A percentile compares a stretch with the other conserved stretches of the same genome.
phyloP scores from a whole-genome alignment of 2,888 invertebrate species.

The Synanthedon vespiformis region DNA sequence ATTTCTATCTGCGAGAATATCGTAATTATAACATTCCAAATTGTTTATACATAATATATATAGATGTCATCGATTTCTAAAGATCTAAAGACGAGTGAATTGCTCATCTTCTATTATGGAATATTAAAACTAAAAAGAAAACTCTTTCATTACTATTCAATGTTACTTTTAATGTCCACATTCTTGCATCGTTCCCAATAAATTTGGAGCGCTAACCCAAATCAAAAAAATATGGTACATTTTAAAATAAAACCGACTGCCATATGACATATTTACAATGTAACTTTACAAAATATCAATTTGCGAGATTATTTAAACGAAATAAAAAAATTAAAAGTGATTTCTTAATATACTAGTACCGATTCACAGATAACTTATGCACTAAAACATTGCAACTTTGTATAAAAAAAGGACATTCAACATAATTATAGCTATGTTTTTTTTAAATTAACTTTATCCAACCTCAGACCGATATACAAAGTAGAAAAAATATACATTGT shows the following conservation, averaged over 20 bases:
- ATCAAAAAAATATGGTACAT: slow-evolving; percentile 8
- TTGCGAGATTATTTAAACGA: background rate
- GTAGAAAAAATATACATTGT: slow-evolving; percentile 67
- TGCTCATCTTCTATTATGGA: slow-evolving; percentile 5
- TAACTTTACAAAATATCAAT: background rate
- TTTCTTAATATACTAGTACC: background rate
- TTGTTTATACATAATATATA: background rate
- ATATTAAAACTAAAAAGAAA: too few species aligned
- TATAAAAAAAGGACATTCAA: slow-evolving; percentile 28
- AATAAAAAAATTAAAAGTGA: background rate
- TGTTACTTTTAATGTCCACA: too few species aligned
- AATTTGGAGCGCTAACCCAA: too few species aligned
- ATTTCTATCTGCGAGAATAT: slow-evolving; percentile 51
- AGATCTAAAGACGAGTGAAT: slow-evolving; percentile 35
- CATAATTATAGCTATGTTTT: slow-evolving; percentile 23
- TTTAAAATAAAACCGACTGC: background rate
- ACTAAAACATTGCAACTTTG: slow-evolving; percentile 48
- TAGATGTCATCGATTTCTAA: slow-evolving; percentile 17
- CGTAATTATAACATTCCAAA: slow-evolving; percentile 13
- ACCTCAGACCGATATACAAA: slow-evolving; percentile 52
- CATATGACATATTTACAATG: background rate
- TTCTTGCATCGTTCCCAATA: too few species aligned
- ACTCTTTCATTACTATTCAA: too few species aligned
- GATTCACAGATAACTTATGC: slow-evolving; percentile 14
- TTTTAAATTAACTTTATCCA: slow-evolving; percentile 27